Conservation (phyloP, 2,888 invertebrate species). For the Parapristionchus giblindavisi region DNA sequence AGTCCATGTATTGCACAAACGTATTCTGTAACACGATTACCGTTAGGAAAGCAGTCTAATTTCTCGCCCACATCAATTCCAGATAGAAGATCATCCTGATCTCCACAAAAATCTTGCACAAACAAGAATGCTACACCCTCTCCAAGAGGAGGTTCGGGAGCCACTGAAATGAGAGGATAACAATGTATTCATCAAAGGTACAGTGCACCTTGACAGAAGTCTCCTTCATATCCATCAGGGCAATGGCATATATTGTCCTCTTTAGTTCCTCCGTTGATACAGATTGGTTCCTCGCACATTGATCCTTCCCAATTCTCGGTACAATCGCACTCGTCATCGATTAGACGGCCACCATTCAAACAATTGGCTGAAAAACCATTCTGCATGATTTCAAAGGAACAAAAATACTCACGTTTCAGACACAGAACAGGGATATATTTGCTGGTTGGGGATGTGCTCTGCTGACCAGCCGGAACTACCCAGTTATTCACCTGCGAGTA, state of each 20-base stretch:
- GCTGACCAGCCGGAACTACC: neutral
- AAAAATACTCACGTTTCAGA: neutral
- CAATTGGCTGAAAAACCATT: neutral
- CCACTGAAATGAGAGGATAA: neutral
- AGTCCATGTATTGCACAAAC: neutral
- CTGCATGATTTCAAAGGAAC: neutral
- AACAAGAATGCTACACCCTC: neutral
- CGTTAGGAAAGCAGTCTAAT: neutral
- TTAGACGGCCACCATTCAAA: neutral
- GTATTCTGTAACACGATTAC: neutral
- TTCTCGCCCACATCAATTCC: neutral
- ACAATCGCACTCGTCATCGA: neutral
- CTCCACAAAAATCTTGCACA: slow-evolving; percentile 31
- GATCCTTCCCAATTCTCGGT: neutral
- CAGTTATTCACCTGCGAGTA: neutral
- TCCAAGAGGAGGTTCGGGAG: neutral
- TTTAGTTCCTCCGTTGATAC: slow-evolving; percentile 2
- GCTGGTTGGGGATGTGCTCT: neutral
- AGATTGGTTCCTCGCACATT: neutral
- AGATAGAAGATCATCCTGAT: neutral
- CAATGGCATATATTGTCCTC: neutral
- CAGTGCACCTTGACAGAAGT: neutral
- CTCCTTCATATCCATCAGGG: slow-evolving; percentile 3
- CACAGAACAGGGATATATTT: slow-evolving; percentile 23
- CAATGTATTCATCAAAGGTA: neutral